Evolutionary conservation across 2,797 vertebrate species (phyloP).

Genomic region (Myotis findleyi): DNA sequence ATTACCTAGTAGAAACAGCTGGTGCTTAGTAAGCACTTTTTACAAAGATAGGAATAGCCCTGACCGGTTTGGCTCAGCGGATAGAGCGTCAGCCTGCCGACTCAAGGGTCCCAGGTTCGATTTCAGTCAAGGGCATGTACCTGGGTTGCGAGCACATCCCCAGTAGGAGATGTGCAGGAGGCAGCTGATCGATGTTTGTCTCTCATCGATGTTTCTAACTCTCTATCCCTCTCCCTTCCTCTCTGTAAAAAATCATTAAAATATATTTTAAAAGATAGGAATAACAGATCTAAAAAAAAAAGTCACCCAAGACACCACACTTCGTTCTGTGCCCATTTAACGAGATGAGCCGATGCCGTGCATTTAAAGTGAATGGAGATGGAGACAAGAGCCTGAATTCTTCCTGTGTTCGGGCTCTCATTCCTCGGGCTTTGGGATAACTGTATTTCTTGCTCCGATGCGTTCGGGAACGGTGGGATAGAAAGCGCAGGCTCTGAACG

Average conservation of each 20-base stretch:
- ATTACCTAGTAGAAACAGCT: not conserved
- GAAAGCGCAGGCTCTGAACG: not conserved
- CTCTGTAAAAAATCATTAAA: too few relatives aligned
- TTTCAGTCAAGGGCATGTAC: too few relatives aligned
- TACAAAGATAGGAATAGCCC: not conserved
- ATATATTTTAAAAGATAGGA: not conserved
- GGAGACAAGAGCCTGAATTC: rapidly evolving
- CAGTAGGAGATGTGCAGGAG: too few relatives aligned
- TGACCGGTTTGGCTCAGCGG: too few relatives aligned
- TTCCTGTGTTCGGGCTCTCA: not conserved
- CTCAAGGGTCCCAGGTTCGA: too few relatives aligned
- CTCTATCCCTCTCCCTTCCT: too few relatives aligned
- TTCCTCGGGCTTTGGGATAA: not conserved
- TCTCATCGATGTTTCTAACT: too few relatives aligned
- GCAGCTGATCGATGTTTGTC: too few relatives aligned
- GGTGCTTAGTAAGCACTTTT: not conserved
- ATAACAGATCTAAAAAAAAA: not conserved
- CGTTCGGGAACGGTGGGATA: too few relatives aligned
- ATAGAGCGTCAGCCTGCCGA: too few relatives aligned
- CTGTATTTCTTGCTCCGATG: not conserved
- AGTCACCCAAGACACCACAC: not conserved
- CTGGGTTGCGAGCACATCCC: too few relatives aligned
- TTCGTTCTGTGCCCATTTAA: not conserved
- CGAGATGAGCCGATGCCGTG: not conserved
- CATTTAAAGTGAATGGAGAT: not conserved